A percentile compares a stretch with the other conserved stretches of the same genome.
phyloP scores from a whole-genome alignment of 2,797 vertebrate genomes.

The Rhinogobio ventralis region DNA sequence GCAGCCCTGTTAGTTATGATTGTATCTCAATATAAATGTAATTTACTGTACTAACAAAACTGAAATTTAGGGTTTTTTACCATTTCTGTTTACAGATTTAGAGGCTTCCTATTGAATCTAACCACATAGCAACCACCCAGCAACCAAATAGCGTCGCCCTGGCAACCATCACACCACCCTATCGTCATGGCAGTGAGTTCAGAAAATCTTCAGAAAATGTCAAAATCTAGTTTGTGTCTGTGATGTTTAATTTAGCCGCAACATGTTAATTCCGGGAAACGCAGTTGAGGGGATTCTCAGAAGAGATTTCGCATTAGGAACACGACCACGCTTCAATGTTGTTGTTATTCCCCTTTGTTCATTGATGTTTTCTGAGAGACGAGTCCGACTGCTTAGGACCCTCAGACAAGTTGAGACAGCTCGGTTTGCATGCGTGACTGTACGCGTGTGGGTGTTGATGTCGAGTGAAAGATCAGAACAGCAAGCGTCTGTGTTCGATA shows the following conservation, averaged over 20 bases:
- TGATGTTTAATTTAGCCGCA: background rate
- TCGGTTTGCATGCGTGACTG: background rate
- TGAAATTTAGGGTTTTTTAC: background rate
- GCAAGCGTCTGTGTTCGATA: slow-evolving; percentile 72
- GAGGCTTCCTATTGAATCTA: background rate
- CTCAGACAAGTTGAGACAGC: slow-evolving; percentile 69
- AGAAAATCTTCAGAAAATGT: background rate
- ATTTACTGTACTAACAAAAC: background rate
- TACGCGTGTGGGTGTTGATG: slow-evolving; percentile 50
- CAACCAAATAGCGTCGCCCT: background rate
- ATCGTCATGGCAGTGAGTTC: background rate
- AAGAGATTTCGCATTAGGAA: slow-evolving; percentile 31
- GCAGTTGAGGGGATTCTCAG: background rate
- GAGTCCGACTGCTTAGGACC: slow-evolving; percentile 74
- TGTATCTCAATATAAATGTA: background rate
- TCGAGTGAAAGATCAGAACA: slow-evolving; percentile 74
- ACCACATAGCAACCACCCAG: background rate
- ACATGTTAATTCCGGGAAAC: background rate
- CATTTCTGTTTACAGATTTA: background rate
- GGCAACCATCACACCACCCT: background rate
- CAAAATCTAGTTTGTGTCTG: background rate
- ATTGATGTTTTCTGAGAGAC: slow-evolving; percentile 56
- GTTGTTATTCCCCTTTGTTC: background rate
- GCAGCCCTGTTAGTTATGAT: background rate
- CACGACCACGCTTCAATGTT: background rate